phyloP scores from a whole-genome alignment of 2,113 vertebrate species.

The Typhlomys cinereus region DNA sequence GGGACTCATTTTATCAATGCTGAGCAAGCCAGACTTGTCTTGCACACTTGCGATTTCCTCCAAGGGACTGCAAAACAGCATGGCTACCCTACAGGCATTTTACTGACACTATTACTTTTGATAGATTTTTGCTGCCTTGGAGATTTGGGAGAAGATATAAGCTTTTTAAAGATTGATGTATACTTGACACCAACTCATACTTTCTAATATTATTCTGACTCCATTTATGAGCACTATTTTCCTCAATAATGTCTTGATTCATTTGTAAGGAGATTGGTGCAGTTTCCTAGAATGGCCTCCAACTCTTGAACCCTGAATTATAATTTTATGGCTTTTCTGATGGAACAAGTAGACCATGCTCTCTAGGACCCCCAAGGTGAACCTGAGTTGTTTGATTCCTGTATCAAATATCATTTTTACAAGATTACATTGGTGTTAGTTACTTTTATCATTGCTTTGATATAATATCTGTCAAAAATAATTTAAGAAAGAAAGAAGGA shows the following conservation, averaged over 20 bases:
- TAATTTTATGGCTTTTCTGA: conserved; percentile 71
- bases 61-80: conserved; percentile 86
- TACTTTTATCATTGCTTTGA: neutral
- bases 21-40: conserved; percentile 79
- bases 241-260: conserved; percentile 78
- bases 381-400: neutral
- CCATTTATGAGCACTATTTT: conserved; percentile 77
- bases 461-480: neutral
- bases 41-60: conserved; percentile 82
- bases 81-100: conserved; percentile 87
- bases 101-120: conserved; percentile 87
- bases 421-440: neutral
- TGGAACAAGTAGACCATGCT: neutral
- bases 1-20: conserved; percentile 76
- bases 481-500: too few relatives aligned
- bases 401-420: too few relatives aligned
- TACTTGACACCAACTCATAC: conserved; percentile 84
- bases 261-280: conserved; percentile 64
- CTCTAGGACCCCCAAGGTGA: neutral
- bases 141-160: conserved; percentile 86
- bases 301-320: conserved; percentile 61
- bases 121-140: conserved; percentile 87
- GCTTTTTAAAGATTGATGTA: conserved; percentile 88
- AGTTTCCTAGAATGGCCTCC: conserved; percentile 70
- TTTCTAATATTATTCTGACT: conserved; percentile 78